A percentile compares a stretch with the other conserved stretches of the same genome.
These are phyloP conservation scores for Yponomeuta plumbellus DNA, from an alignment of 2,888 invertebrate genomes.

Conservation along the genomic window DNA sequence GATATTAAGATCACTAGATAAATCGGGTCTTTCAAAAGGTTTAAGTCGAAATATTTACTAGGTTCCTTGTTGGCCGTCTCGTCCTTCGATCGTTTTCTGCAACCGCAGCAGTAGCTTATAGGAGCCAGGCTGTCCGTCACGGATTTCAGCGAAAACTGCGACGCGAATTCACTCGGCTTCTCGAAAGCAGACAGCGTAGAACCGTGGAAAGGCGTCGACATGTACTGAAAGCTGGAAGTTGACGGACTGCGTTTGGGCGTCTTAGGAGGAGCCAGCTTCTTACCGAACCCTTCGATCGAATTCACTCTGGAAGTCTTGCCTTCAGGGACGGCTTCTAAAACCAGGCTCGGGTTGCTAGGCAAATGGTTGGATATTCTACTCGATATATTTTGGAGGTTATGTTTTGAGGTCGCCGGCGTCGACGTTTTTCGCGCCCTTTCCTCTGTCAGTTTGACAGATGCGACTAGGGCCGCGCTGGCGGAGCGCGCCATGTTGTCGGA, in stretches of 20 bases:
- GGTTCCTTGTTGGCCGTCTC: constrained; percentile 55
- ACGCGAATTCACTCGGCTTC: constrained; percentile 86
- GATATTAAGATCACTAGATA: constrained; percentile 89
- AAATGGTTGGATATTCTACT: constrained; percentile 75
- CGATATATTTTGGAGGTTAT: constrained; percentile 77
- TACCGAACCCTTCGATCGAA: constrained; percentile 58
- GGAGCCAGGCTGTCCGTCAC: constrained; percentile 76
- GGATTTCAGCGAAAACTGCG: constrained; percentile 85
- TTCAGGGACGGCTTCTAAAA: constrained; percentile 83
- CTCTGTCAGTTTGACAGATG: constrained; percentile 47
- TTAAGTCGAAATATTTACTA: constrained; percentile 84
- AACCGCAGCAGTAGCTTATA: constrained; percentile 57
- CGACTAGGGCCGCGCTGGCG: constrained; percentile 83
- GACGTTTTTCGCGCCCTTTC: constrained; percentile 53
- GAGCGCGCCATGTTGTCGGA: constrained; percentile 76
- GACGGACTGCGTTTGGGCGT: constrained; percentile 83
- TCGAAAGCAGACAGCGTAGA: constrained; percentile 87
- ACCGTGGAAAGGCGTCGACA: constrained; percentile 91
- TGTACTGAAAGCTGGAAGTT: constrained; percentile 88
- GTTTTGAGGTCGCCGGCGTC: constrained; percentile 48
- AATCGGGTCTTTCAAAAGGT: constrained; percentile 84
- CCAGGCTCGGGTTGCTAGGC: constrained; percentile 78
- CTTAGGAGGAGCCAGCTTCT: constrained; percentile 55
- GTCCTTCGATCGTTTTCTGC: constrained; percentile 46
- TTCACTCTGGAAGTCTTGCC: constrained; percentile 59